phyloP scores from a whole-genome alignment of 2,113 vertebrate species.

The Gobiocypris rarus region DNA sequence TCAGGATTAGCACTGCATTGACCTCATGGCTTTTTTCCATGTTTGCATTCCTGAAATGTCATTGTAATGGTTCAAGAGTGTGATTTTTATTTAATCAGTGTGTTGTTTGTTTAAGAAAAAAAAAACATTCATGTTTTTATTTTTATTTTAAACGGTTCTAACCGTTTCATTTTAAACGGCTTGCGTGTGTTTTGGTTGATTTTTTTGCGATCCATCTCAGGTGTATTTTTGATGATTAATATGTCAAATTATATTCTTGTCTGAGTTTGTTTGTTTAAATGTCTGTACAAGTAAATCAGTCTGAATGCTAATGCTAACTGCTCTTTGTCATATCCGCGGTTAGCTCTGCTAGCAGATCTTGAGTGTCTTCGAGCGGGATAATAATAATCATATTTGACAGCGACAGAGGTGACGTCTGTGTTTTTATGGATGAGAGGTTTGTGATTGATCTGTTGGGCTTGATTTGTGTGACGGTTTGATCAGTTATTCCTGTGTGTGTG shows the following conservation, averaged over 20 bases:
- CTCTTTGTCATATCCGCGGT: slow-evolving; percentile 32
- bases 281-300: not conserved
- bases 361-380: not conserved
- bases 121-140: too few relatives aligned
- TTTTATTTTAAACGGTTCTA: too few relatives aligned
- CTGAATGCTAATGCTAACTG: slow-evolving; percentile 36
- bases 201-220: too few relatives aligned
- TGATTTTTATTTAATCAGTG: not conserved
- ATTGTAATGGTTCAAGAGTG: not conserved
- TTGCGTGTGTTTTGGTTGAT: not conserved
- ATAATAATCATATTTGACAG: not conserved
- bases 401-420: not conserved
- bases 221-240: not conserved
- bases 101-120: too few relatives aligned
- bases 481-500: not conserved
- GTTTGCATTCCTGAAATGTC: not conserved
- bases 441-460: not conserved
- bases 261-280: not conserved
- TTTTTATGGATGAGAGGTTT: not conserved
- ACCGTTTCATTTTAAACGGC: too few relatives aligned
- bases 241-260: not conserved
- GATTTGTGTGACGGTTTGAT: slow-evolving; percentile 2
- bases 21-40: not conserved
- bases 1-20: slow-evolving; percentile 21
- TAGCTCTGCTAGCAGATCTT: not conserved